Conservation (phyloP, 2,113 vertebrate genomes). For the human (Homo sapiens) region DNA sequence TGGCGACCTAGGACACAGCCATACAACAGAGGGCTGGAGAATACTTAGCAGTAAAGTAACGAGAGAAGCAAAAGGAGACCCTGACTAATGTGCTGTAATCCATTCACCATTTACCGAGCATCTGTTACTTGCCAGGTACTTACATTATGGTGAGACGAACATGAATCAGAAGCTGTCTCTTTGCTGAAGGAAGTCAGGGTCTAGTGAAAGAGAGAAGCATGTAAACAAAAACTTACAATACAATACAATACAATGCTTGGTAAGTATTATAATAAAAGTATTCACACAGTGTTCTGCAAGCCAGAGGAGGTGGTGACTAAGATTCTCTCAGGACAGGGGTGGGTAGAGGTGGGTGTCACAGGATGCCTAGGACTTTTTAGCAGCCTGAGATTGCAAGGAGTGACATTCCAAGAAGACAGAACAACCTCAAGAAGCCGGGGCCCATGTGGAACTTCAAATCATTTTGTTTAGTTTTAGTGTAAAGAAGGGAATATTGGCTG, state of each 20-base stretch:
- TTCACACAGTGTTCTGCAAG: constrained; percentile 42
- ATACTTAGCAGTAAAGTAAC: neutral
- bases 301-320: constrained; percentile 51
- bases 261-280: constrained; percentile 46
- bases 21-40: neutral
- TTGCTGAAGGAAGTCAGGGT: constrained; percentile 52
- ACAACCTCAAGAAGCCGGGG: neutral
- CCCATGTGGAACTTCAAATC: neutral
- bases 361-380: constrained; percentile 27
- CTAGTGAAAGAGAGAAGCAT: constrained; percentile 28
- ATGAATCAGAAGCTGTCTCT: constrained; percentile 60
- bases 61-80: neutral
- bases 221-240: constrained; percentile 47
- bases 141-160: constrained; percentile 35
- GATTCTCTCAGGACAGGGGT: neutral
- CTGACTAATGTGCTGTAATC: neutral
- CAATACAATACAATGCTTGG: neutral
- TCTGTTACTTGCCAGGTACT: neutral
- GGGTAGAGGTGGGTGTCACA: constrained; percentile 11
- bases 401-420: neutral
- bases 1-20: neutral
- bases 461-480: constrained; percentile 20
- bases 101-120: constrained; percentile 4
- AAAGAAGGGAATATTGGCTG: neutral
- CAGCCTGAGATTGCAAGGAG: neutral